Percentiles rank a stretch among this genome's conserved stretches.
Evolutionary conservation across 2,888 invertebrate species (phyloP).

Genomic region (Eilema griseolum): DNA sequence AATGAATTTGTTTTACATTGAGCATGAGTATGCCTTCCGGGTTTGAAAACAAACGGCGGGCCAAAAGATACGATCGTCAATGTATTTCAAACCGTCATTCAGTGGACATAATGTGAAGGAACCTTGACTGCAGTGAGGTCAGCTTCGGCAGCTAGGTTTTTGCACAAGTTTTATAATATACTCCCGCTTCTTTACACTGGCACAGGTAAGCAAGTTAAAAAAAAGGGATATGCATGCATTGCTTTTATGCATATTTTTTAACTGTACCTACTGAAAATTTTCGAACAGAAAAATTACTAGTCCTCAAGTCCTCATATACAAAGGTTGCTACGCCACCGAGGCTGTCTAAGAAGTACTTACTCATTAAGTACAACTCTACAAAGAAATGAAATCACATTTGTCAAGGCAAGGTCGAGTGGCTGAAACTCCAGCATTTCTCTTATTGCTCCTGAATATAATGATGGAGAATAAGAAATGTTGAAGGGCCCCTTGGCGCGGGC

Average conservation of each 20-base stretch:
- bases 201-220: not conserved
- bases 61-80: constrained; percentile 7
- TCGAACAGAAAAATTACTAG: too few relatives aligned
- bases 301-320: not conserved
- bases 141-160: constrained; percentile 13
- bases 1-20: not conserved
- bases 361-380: not conserved
- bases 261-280: too few relatives aligned
- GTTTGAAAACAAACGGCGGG: constrained; percentile 16
- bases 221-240: too few relatives aligned
- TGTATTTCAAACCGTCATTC: constrained; percentile 9
- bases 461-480: not conserved
- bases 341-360: not conserved
- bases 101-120: constrained; percentile 16
- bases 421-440: not conserved
- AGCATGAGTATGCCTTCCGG: constrained; percentile 5
- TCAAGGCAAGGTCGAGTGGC: constrained; percentile 4
- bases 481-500: constrained; percentile 5
- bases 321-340: not conserved
- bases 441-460: not conserved
- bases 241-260: too few relatives aligned
- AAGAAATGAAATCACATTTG: not conserved
- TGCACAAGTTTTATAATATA: not conserved
- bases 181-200: not conserved
- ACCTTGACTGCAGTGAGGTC: constrained; percentile 25